Evolutionary conservation across 2,797 vertebrate genomes (phyloP).

Genomic region (Lepilemur septentrionalis): DNA sequence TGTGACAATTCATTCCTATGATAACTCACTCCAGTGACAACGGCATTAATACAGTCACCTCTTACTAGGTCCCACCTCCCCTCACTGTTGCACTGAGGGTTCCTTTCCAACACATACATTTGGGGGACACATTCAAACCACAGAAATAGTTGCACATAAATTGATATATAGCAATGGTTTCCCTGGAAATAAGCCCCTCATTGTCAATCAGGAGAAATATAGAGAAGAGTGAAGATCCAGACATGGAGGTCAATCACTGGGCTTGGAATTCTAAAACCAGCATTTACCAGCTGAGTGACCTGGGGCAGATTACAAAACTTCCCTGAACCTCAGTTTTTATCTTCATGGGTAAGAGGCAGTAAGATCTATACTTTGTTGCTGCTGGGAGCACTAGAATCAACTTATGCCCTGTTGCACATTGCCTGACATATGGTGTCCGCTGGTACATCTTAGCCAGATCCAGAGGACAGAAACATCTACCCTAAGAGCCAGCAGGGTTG

Average conservation of each 20-base stretch:
- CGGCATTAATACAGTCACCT: neutral
- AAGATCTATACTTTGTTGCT: neutral
- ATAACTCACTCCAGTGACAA: neutral
- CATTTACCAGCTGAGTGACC: neutral
- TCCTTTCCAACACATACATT: neutral
- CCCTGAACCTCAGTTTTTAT: neutral
- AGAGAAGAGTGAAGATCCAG: neutral
- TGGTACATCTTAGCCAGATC: neutral
- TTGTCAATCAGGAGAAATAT: neutral
- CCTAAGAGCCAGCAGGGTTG: accelerated
- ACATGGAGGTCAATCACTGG: neutral
- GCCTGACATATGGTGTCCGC: neutral
- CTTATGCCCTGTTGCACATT: accelerated
- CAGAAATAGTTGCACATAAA: neutral
- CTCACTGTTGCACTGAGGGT: neutral
- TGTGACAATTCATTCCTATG: neutral
- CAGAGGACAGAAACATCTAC: neutral
- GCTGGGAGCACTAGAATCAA: neutral
- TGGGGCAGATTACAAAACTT: neutral
- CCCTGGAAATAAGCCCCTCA: neutral
- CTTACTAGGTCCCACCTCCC: neutral
- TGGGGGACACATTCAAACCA: neutral
- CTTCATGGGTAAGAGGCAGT: neutral
- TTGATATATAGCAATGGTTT: neutral
- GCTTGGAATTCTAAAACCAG: neutral